Evolutionary conservation across 2,888 invertebrate genomes (phyloP).

Genomic region (Sthenelais limicola): DNA sequence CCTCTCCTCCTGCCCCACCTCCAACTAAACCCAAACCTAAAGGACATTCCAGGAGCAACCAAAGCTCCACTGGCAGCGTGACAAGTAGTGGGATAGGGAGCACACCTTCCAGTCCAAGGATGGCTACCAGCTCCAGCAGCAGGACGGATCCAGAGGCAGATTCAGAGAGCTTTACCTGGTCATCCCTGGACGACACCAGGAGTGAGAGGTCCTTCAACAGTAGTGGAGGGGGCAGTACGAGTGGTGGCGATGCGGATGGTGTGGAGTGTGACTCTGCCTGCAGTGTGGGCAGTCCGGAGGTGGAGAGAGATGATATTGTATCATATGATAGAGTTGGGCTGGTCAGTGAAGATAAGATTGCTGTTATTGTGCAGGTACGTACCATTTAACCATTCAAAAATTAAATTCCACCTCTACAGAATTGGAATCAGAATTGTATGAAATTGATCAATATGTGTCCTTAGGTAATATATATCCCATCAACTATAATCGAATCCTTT

Average conservation of each 20-base stretch:
- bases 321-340: conserved; percentile 15
- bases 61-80: background rate
- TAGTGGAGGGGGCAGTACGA: background rate
- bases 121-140: background rate
- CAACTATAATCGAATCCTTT: too few relatives aligned
- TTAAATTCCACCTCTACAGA: too few relatives aligned
- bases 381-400: too few relatives aligned
- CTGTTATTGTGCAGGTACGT: conserved; percentile 25
- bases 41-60: background rate
- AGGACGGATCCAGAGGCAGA: conserved; percentile 1
- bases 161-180: conserved; percentile 2
- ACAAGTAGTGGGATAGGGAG: background rate
- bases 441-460: too few relatives aligned
- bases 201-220: conserved; percentile 5
- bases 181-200: conserved; percentile 24
- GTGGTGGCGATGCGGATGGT: background rate
- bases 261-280: conserved; percentile 23
- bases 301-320: background rate
- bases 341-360: conserved; percentile 2
- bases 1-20: too few relatives aligned
- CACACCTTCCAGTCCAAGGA: conserved; percentile 9
- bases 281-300: conserved; percentile 17
- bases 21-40: background rate
- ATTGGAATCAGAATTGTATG: too few relatives aligned
- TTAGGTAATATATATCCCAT: too few relatives aligned